Base-by-base conservation (phyloP, 2,113 vertebrate species). In the Mobula hypostoma region DNA sequence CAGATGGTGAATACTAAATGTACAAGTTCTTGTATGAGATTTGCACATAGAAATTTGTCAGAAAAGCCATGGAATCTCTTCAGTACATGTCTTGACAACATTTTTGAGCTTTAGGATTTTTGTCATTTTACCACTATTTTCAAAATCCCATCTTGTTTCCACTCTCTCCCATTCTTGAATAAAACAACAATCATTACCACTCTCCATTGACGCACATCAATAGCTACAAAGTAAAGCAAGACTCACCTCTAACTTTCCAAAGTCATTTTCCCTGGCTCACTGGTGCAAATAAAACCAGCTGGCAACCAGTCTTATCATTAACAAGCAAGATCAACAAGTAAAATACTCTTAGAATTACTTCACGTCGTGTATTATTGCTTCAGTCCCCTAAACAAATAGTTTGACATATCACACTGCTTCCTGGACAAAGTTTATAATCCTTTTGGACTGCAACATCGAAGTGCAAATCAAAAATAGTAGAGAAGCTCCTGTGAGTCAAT, bases 331-430 rank as follows among this genome's bases (percentile, higher is more conserved):
- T 58, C 27, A 29, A 90, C 61, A n/a, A 17, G n/a, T 12, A 66
- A 90, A 66, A 19, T 32, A 90, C 29, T 90, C 85, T 66, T 66
- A 27, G 27, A 61, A 90, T 90, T 90, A 68, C 61, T 8, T 90
- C 61, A 32, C 12, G 6, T 66, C 61, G 66, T 14, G 14, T 90
- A 68, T 90, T 19, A 90, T n/a, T 68, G n/a, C 32, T 15, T 90
- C 85, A 66, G 11, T 68, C 29, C 58, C 66, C 85, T 61, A 90
- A 90, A 90, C 61, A 90, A 90, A 90, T 90, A 90, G 24, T 90
- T 90, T 66, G 61, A 29, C 85, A 66, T n/a, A 2, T 17, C 61
- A 29, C 29, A 68, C 61, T 90, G 85, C 29, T 90, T 88, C 58
- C n/a, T 68, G 85, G 29, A 90, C 32, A 17, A 29, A 32, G 29